Base-by-base conservation (phyloP, 2,797 vertebrate species). In the Chrosomus eos region DNA sequence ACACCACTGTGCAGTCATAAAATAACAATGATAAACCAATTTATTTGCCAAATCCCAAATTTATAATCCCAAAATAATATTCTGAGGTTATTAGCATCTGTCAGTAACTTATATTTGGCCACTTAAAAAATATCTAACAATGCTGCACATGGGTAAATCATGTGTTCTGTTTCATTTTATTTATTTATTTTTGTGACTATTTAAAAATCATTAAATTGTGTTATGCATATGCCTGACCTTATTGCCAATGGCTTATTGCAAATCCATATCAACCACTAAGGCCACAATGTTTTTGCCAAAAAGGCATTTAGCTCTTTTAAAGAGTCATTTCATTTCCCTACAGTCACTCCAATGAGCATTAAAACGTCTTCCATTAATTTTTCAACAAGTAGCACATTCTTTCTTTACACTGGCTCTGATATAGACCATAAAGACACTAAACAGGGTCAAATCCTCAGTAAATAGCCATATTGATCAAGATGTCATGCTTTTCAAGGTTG, bases 391-490 rank as follows among this genome's bases (percentile, higher is more conserved):
- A 40, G 13, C 53, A 60, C 38, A 4, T 58, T 58, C 36, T 75
- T 7, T 38, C 43, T 80, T 77, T 53, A 43, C 21, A 38, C 43
- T 9, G 5, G 78, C 75, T 48, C 36, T 55, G 11, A 75, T n/a
- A n/a, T 58, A 38, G 13, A 26, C 11, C 21, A 3, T 75, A 58
- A 76, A 76, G 19, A 38, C 74, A 68, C 33, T 38, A 38, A 68
- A 68, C 33, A 3, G 33, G 76, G 82, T 51, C 76, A 88, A 82
- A 86, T 81, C 82, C 84, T 40, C 4, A 40, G 23, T 40, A 60
- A 87, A 86, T 85, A 79, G 68, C 40, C 70, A 33, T 88, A 89
- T 87, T 84, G 87, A 89, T 89, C 77, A 82, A 62, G 7, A 36
- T 40, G 81, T 77, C 80, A 64, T 21, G 16, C 28, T 78, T 74